Conservation (phyloP, 2,888 invertebrate species). For the Drosophila limbata region DNA sequence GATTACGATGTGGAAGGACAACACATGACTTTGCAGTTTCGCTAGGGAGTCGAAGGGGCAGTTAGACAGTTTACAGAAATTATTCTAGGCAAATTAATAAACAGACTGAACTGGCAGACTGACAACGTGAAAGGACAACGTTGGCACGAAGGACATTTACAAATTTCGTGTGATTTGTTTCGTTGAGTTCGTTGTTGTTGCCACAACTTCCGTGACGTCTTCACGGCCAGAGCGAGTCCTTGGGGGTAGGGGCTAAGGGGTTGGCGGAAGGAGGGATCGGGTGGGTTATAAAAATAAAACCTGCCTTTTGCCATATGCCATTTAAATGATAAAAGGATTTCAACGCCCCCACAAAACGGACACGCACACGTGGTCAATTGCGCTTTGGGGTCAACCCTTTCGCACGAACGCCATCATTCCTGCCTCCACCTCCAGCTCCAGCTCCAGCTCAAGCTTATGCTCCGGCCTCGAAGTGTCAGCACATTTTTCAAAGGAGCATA, state of each 20-base stretch:
- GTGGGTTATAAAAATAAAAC: conserved; percentile 79
- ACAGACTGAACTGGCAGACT: conserved; percentile 36
- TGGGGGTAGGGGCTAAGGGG: not conserved
- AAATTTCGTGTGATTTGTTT: conserved; percentile 79
- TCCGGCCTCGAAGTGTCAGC: conserved; percentile 74
- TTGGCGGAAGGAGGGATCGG: not conserved
- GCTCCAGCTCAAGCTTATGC: conserved; percentile 19
- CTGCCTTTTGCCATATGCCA: conserved; percentile 80
- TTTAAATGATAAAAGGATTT: conserved; percentile 83
- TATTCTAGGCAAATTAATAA: conserved; percentile 74
- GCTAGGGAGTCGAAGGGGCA: not conserved
- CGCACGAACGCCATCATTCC: conserved; percentile 77
- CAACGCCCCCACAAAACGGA: conserved; percentile 52
- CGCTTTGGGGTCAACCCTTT: conserved; percentile 83
- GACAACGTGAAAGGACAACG: conserved; percentile 36
- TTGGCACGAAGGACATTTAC: conserved; percentile 75
- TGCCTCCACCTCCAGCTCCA: not conserved
- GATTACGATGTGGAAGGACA: conserved; percentile 11
- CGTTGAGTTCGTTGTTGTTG: conserved; percentile 43
- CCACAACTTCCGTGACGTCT: conserved; percentile 73
- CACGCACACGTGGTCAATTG: conserved; percentile 81
- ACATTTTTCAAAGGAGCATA: conserved; percentile 80
- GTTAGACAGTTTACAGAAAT: conserved; percentile 28
- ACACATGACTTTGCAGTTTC: conserved; percentile 43
- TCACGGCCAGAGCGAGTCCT: conserved; percentile 16